Evolutionary conservation across 2,113 vertebrate genomes (phyloP).

Genomic region (Ariopsis seemanni): DNA sequence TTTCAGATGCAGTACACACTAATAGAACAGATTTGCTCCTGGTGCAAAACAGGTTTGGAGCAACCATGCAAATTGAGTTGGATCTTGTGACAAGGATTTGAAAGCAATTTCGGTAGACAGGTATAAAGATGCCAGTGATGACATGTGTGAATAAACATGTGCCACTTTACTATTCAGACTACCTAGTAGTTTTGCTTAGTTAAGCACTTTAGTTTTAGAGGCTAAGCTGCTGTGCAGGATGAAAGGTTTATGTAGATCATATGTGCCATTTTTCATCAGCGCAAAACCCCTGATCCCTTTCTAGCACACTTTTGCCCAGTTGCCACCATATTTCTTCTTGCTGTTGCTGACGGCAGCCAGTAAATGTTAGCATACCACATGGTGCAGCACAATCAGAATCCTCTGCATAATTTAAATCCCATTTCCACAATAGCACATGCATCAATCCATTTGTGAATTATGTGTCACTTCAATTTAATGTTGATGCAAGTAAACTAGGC

Average conservation of each 20-base stretch:
- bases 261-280: slow-evolving; percentile 8
- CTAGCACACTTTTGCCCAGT: background rate
- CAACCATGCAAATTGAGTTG: background rate
- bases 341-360: slow-evolving; percentile 1
- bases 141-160: background rate
- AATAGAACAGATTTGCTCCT: background rate
- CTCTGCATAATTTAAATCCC: slow-evolving; percentile 50
- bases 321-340: slow-evolving; percentile 22
- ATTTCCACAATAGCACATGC: slow-evolving; percentile 25
- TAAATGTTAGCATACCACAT: slow-evolving; percentile 44
- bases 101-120: background rate
- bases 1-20: slow-evolving; percentile 6
- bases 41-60: background rate
- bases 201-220: slow-evolving; percentile 5
- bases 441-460: slow-evolving; percentile 42
- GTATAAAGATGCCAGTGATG: background rate
- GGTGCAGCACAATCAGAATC: slow-evolving; percentile 35
- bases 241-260: slow-evolving; percentile 27
- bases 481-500: slow-evolving; percentile 29
- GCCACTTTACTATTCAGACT: slow-evolving; percentile 6
- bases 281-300: slow-evolving; percentile 27
- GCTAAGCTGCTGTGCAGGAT: slow-evolving; percentile 35
- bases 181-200: background rate
- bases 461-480: slow-evolving; percentile 47
- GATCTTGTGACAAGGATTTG: background rate